Base-by-base conservation (phyloP, 2,113 vertebrate genomes). In the Aix galericulata region DNA sequence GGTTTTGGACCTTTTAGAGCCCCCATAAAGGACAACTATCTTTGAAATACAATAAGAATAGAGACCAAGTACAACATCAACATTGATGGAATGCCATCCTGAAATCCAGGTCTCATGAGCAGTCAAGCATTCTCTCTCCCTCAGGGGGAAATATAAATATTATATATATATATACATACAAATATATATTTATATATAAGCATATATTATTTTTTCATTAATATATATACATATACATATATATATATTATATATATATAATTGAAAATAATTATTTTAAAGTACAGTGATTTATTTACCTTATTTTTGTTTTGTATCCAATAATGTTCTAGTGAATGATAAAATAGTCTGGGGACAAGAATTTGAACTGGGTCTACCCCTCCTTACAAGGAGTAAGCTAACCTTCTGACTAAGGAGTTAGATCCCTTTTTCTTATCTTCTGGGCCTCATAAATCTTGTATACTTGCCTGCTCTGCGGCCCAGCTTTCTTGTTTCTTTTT, bases 71-170 rank as follows among this genome's bases (percentile, higher is more conserved):
- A 5, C 14, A 46, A 59, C 11, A 74, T 31, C 21, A 50, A 22
- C 6, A 42, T 0, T 3, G 7, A 40, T 14, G 2, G 20, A 27
- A 64, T 21, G 27, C 2, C 27, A 66, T 20, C 29, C 32, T 87
- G 64, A 34, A 74, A 62, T 2, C 2, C 5, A 22, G 72, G 3
- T 32, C 46, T 63, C 72, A 64, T 31, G 15, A 76, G 17, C 7
- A 72, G n/a, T 17, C 21, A 75, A 34, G 27, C 31, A 31, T 13
- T 81, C 9, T 17, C 7, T 26, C 26, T 69, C 74, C n/a, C 29
- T 75, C 34, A 20, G 40, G 40, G 20, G 46, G 20, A 48, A 48
- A 48, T 48, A 22, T 48, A 48, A 22, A 22, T 22, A 48, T 46
- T 18, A 46, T 46, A 46, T 44, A 44, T 46, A 46, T 46, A 9